phyloP scores from a whole-genome alignment of 2,888 invertebrate genomes.

The Malthinus flaveolus region DNA sequence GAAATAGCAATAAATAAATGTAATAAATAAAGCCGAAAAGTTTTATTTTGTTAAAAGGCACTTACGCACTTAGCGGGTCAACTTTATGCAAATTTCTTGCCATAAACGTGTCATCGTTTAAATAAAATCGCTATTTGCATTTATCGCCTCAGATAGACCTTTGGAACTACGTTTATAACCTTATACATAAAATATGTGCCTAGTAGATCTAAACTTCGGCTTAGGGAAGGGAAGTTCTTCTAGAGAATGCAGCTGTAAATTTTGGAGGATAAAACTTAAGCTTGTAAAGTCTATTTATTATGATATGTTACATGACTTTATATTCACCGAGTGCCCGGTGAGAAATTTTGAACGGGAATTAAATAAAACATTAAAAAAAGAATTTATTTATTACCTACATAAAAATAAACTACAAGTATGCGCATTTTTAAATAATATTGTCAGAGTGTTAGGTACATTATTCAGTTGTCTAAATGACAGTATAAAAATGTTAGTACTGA shows the following conservation, averaged over 20 bases:
- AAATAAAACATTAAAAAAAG: too few relatives aligned
- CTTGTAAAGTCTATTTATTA: conserved; percentile 22
- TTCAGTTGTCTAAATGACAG: too few relatives aligned
- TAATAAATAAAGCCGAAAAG: conserved; percentile 9
- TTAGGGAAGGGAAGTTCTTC: conserved; percentile 23
- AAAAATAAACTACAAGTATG: too few relatives aligned
- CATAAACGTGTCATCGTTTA: conserved; percentile 23
- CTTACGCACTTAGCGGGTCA: conserved; percentile 16
- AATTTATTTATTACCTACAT: too few relatives aligned
- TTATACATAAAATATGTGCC: conserved; percentile 25
- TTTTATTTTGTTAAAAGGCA: too few relatives aligned
- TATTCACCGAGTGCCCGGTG: conserved; percentile 14
- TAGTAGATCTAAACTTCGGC: conserved; percentile 23
- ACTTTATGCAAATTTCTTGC: conserved; percentile 21
- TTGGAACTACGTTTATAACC: conserved; percentile 21
- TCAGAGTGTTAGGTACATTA: too few relatives aligned
- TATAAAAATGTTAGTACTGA: too few relatives aligned
- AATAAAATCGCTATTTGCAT: conserved; percentile 26
- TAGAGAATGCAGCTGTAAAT: conserved; percentile 25
- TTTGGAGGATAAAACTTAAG: conserved; percentile 26
- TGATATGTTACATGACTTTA: conserved; percentile 21
- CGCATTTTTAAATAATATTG: too few relatives aligned
- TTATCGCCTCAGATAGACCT: conserved; percentile 23
- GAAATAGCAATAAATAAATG: too few relatives aligned
- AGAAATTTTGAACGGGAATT: too few relatives aligned